These are phyloP conservation scores for Acanthornis magna DNA, from an alignment of 2,797 vertebrate species.

Conservation along the genomic window DNA sequence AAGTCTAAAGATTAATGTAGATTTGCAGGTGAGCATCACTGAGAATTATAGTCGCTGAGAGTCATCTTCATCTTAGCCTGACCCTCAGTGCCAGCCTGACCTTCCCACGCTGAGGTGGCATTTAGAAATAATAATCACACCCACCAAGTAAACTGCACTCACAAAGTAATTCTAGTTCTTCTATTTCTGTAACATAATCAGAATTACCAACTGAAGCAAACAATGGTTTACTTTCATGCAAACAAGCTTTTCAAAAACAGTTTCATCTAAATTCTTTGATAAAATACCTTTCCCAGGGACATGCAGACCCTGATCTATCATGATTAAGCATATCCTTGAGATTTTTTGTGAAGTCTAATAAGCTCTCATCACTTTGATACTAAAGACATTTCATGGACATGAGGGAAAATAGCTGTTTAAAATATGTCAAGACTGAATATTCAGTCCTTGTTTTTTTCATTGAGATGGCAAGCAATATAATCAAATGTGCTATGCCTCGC, in stretches of 20 bases:
- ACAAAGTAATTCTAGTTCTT: neutral
- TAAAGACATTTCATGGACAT: neutral
- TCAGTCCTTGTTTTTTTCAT: neutral
- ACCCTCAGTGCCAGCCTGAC: neutral
- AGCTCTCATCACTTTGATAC: neutral
- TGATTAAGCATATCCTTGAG: neutral
- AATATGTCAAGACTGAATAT: constrained; percentile 35
- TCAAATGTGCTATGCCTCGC: neutral
- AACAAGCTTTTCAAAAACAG: neutral
- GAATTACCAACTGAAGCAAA: neutral
- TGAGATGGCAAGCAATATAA: constrained; percentile 3
- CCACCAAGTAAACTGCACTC: neutral
- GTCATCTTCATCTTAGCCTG: neutral
- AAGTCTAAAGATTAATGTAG: neutral
- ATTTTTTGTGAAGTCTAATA: neutral
- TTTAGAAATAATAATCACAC: neutral
- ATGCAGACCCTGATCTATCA: neutral
- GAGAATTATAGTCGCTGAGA: neutral
- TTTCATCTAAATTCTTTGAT: neutral
- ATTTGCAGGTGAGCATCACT: neutral
- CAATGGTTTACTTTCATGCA: neutral
- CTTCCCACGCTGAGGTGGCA: neutral
- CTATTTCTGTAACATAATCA: neutral
- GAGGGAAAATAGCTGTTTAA: constrained; percentile 8
- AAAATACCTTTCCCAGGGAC: neutral